Base-by-base conservation (phyloP, 1,140 invertebrate genomes). In the Hypothenemus hampei region DNA sequence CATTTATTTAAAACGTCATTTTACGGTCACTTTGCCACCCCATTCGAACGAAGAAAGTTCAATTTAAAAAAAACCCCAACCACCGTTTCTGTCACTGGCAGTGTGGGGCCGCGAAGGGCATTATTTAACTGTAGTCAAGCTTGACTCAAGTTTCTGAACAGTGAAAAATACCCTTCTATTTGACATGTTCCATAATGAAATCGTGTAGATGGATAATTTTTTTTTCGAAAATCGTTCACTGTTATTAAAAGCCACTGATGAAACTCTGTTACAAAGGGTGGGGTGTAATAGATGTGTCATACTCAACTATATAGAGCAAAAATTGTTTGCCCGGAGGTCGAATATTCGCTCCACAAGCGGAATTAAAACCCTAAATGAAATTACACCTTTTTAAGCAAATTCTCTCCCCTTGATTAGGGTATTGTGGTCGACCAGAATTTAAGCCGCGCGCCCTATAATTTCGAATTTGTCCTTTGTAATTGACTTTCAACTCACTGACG, bases 1-100 rank as follows among this genome's bases (percentile, higher is more conserved):
- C 62, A 65, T 67, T 69, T 63, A 65, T 65, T 68, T 67, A 65
- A 68, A 68, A 67, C 62, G 61, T 60, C 59, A 68, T 68, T 69
- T 69, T 69, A 67, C 68, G 68, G 68, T 69, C 66, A 69, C 67
- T 66, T 68, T 68, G 58, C 48, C 60, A 62, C 67, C 63, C 65
- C 47, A 26, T 47, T 49, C 50, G 37, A 54, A 31, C 26, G 26
- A 23, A 60, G 60, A 50, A 63, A 64, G 58, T 64, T 62, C 61
- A 65, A 66, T 67, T 65, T 65, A 65, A 67, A 67, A 65, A 62
- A 61, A 1, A 13, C 11, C 37, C 54, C 49, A 52, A 56, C 37
- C 41, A 22, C 55, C 45, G 50, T 43, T 46, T 26, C 58, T 68
- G 68, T 68, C 65, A 68, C 57, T 59, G 51, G 35, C 66, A 67